Evolutionary conservation across 1,140 invertebrate species (phyloP).

Genomic region (Drosophila kanapiae): DNA sequence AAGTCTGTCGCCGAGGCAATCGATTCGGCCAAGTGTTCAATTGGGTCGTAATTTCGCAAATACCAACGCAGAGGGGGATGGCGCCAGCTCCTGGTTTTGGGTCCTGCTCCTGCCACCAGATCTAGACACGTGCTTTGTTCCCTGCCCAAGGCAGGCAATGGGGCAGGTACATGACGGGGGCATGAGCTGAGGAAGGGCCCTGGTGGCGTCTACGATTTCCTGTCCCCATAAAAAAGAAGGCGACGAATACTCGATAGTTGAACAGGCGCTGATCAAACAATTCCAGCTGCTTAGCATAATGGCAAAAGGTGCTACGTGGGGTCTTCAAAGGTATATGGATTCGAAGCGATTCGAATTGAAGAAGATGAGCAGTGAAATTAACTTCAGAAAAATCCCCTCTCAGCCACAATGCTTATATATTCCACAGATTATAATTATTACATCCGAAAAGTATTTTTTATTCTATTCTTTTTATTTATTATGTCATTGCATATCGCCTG

Average conservation of each 20-base stretch:
- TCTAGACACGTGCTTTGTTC: slow-evolving; percentile 35
- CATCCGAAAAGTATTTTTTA: no score
- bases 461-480: neutral
- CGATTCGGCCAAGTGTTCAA: slow-evolving; percentile 4
- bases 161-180: neutral
- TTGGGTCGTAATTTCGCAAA: slow-evolving; percentile 1
- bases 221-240: slow-evolving; percentile 47
- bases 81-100: slow-evolving; percentile 26
- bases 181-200: neutral
- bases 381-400: no score
- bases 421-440: no score
- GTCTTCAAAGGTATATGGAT: slow-evolving; percentile 7
- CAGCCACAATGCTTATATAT: no score
- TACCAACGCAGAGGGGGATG: neutral
- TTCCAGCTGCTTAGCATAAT: slow-evolving; percentile 62
- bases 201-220: slow-evolving; percentile 49
- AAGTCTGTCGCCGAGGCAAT: slow-evolving; percentile 15
- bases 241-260: slow-evolving; percentile 75
- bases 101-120: slow-evolving; percentile 22
- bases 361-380: no score
- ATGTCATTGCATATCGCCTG: neutral
- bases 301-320: slow-evolving; percentile 1
- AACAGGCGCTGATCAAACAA: slow-evolving; percentile 69
- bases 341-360: neutral
- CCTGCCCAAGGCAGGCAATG: neutral